Evolutionary conservation across 2,113 vertebrate genomes (phyloP), one percentile per base, ranked within the genome.

Genomic region (Argyrosomus japonicus): DNA sequence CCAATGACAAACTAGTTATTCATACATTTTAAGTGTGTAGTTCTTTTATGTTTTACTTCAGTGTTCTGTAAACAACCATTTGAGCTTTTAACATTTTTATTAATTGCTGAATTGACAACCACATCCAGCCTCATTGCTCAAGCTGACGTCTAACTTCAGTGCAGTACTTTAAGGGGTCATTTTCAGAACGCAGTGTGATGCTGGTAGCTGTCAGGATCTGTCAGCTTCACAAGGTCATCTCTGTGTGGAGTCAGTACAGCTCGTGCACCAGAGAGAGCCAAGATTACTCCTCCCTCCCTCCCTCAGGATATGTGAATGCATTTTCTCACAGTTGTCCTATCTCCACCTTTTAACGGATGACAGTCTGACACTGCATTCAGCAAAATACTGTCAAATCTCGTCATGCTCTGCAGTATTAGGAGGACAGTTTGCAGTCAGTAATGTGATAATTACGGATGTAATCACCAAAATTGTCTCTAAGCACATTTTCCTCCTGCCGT

Each of bases 221-320:
- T 87, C 64, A 84, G 69, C 79, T 67, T 88, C 61, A 73, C 92
- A 93, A 91, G 90, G 89, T 91, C 87, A 75, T 78, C 40, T 65
- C 23, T 82, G 68, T 51, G 45, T 72, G 78, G 13, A 79, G 73
- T 71, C 56, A 63, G 73, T 50, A 18, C 79, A 77, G 54, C 81
- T 91, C 25, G 79, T 83, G 85, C 87, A 90, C 56, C 75, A 43
- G 36, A 69, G 36, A 69, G 79, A 85, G 69, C 67, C 64, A n/a
- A 70, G 50, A 82, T 4, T 5, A 18, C 80, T 45, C 77, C 47
- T 40, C 54, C 21, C 70, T 74, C 21, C 53, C 25, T 68, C 60
- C 32, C 68, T 75, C 40, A 29, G 68, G 57, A 73, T 45, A 17
- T 32, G 23, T 36, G 25, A 71, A 87, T 3, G 1, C 64, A 77